Evolutionary conservation across 2,888 invertebrate species (phyloP).

Genomic region (Notodonta ziczac): DNA sequence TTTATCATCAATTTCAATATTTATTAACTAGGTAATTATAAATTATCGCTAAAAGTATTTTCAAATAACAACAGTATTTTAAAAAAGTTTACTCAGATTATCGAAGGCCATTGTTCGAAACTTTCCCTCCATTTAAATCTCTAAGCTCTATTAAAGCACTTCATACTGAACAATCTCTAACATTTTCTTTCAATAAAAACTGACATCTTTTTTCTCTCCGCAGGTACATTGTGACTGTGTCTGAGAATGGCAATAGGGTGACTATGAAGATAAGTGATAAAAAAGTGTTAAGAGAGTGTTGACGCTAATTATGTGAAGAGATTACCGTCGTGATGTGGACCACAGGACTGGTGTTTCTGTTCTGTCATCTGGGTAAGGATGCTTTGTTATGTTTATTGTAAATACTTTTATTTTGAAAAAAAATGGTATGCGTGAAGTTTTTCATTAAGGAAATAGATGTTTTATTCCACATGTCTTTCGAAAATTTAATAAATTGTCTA

Average conservation of each 20-base stretch:
- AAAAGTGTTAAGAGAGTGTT: constrained; percentile 31
- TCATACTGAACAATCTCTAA: background rate
- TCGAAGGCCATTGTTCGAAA: too few relatives aligned
- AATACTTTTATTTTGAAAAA: too few relatives aligned
- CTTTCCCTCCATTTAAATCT: too few relatives aligned
- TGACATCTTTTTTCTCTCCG: constrained; percentile 18
- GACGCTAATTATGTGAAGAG: constrained; percentile 72
- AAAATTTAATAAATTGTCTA: too few relatives aligned
- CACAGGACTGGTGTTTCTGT: constrained; percentile 67
- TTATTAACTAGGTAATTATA: too few relatives aligned
- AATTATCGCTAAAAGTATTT: too few relatives aligned
- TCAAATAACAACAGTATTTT: too few relatives aligned
- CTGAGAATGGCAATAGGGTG: constrained; percentile 35
- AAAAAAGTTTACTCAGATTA: too few relatives aligned
- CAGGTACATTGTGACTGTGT: constrained; percentile 32
- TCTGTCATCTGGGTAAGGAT: constrained; percentile 70
- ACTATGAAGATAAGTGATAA: constrained; percentile 37
- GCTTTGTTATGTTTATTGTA: background rate
- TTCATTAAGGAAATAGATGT: too few relatives aligned
- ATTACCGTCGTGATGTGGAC: constrained; percentile 69
- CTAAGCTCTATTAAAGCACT: background rate
- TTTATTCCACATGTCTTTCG: too few relatives aligned
- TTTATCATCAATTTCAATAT: too few relatives aligned
- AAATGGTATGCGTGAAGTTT: too few relatives aligned
- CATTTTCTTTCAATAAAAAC: background rate